Evolutionary conservation across 1,140 invertebrate species (phyloP), one percentile per base, ranked within the genome.

Genomic region (Atopsyche davidsoni): DNA sequence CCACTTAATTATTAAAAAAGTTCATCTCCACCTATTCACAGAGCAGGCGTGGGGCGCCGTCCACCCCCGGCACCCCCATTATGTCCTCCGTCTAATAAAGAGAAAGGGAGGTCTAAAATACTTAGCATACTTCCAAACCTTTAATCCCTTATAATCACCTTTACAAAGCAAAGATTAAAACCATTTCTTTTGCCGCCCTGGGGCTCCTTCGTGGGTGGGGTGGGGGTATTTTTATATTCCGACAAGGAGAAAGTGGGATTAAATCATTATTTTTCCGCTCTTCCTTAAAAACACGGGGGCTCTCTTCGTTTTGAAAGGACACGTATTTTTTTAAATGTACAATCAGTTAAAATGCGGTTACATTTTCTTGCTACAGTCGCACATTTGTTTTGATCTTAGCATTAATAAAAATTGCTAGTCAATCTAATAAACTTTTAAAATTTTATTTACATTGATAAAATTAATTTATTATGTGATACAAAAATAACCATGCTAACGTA

Each of bases 111-210:
- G 31, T 40, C 51, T 55, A 55, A 50, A 57, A 57, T 57, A 50
- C 55, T 50, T 51, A 45, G 46, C 55, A 57, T 57, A 57, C 55
- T 57, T 57, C 42, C 55, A 57, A 56, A 57, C 72, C 70, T 72
- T 73, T 73, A 73, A 74, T 73, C 72, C 69, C 62, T 73, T 65
- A 73, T 74, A 74, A 74, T 73, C 72, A 73, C 70, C 72, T 73
- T 73, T 74, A 73, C 72, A 74, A 74, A 74, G 72, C 72, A 73
- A 74, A 74, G 72, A 74, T 74, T 74, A 74, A 74, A 73, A 74
- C 67, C 72, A 70, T 70, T 72, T 72, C 68, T 67, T 60, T 63
- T 64, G 55, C 62, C 55, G 23, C 51, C 57, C 57, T 58, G 10
- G 23, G 19, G 4, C 14, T 10, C 35, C 19, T 46, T 32, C 13